A percentile compares a stretch with the other conserved stretches of the same genome.
Evolutionary conservation across 1,140 invertebrate species (phyloP).

Genomic region (Hyles vespertilio): DNA sequence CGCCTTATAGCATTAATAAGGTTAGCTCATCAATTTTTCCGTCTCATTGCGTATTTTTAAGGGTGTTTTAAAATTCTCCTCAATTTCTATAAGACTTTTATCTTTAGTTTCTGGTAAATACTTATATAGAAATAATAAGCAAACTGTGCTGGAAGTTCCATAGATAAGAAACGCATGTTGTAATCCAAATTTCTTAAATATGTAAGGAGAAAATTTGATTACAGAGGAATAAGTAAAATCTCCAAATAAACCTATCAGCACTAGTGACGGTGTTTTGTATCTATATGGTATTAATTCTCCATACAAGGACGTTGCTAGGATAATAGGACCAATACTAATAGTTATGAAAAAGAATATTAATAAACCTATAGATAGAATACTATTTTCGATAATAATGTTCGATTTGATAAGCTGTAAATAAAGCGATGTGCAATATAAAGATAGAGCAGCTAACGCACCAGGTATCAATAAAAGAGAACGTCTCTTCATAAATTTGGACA

Average conservation of each 20-base stretch:
- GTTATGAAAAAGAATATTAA: slow-evolving; percentile 19
- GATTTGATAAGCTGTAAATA: slow-evolving; percentile 31
- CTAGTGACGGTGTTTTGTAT: slow-evolving; percentile 12
- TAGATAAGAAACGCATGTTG: slow-evolving; percentile 26
- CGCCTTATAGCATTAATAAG: too few relatives aligned
- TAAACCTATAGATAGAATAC: slow-evolving; percentile 20
- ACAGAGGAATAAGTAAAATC: slow-evolving; percentile 3
- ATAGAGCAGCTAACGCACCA: slow-evolving; percentile 13
- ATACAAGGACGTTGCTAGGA: slow-evolving; percentile 11
- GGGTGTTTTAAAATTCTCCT: too few relatives aligned
- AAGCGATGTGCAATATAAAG: slow-evolving; percentile 25
- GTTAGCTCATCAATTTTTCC: too few relatives aligned
- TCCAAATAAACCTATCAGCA: slow-evolving; percentile 5
- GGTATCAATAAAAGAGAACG: slow-evolving; percentile 21
- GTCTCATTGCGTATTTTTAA: too few relatives aligned
- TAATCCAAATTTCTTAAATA: slow-evolving; percentile 20
- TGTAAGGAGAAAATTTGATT: slow-evolving; percentile 23
- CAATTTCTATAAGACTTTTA: too few relatives aligned
- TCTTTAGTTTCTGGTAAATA: slow-evolving; percentile 8
- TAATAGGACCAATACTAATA: slow-evolving; percentile 23
- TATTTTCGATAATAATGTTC: slow-evolving; percentile 22
- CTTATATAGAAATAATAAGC: slow-evolving; percentile 14
- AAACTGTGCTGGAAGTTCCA: slow-evolving; percentile 10
- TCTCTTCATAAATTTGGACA: slow-evolving; percentile 22
- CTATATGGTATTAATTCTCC: slow-evolving; percentile 20